These are phyloP conservation scores for Colossoma macropomum DNA, from an alignment of 2,113 vertebrate species.

Conservation along the genomic window DNA sequence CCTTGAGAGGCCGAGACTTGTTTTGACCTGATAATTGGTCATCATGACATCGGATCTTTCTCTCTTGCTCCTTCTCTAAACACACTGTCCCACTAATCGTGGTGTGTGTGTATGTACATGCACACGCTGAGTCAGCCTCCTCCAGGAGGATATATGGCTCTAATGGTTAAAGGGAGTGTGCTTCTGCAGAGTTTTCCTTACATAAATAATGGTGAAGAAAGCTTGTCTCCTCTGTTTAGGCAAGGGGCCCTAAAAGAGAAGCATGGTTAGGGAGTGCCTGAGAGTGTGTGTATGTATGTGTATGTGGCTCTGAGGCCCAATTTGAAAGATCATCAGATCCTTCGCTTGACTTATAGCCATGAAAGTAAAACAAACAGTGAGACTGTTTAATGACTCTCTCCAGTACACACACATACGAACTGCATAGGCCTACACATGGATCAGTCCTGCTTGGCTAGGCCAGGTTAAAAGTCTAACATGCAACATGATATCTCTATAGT, in stretches of 20 bases:
- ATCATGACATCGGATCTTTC: neutral
- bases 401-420: neutral
- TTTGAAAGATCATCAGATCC: slow-evolving; percentile 36
- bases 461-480: slow-evolving; percentile 32
- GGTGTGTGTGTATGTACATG: neutral
- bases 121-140: neutral
- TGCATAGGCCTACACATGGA: slow-evolving; percentile 34
- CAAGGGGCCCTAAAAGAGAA: slow-evolving; percentile 30
- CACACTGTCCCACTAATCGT: slow-evolving; percentile 6
- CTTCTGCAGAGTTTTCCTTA: slow-evolving; percentile 5
- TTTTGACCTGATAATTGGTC: neutral
- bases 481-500: slow-evolving; percentile 22
- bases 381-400: slow-evolving; percentile 37
- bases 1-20: neutral
- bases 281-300: slow-evolving; percentile 30
- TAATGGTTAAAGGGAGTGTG: slow-evolving; percentile 19
- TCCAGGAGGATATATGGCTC: neutral
- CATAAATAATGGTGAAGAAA: slow-evolving; percentile 32
- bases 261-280: neutral
- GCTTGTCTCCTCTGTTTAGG: slow-evolving; percentile 23
- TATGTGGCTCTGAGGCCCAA: neutral
- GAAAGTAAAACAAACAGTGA: slow-evolving; percentile 52
- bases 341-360: slow-evolving; percentile 44
- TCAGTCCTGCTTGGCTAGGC: slow-evolving; percentile 30
- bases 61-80: neutral